Base-by-base conservation (phyloP, 1,140 invertebrate genomes). In the Dryas iulia region DNA sequence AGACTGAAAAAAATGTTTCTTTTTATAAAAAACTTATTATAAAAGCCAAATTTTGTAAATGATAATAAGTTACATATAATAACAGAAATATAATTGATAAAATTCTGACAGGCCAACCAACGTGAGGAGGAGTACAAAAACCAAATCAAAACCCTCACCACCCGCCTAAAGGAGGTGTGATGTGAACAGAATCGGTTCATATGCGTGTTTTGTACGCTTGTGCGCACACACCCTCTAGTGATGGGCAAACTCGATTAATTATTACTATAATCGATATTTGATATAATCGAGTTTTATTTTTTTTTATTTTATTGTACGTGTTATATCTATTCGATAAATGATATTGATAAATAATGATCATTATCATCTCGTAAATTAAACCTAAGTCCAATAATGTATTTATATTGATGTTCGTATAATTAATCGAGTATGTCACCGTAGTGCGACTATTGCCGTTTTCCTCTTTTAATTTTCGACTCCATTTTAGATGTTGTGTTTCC, bases 121-220 rank as follows among this genome's bases (percentile, higher is more conserved):
- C 97, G 99, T 92, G 99, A 99, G 94, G 99, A 99, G 94, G 98
- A 99, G 92, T 99, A 99, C 95, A 99, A 99, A 95, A 98, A 99
- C 93, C 98, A 99, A 94, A 99, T 99, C 95, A 99, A 99, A 95
- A 98, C 98, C 92, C 95, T 99, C 92, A 99, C 97, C 89, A 97
- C 97, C 92, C 97, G 98, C 93, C 97, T 99, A 94, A 99, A 99
- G 96, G 98, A 99, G 98, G 98, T 99, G 96, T 93, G 90, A 83
- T 77, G 75, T 71, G 83, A 86, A 79, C 79, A 73, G 74, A 76
- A 87, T 76, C 72, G 76, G 79, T 84, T 83, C 60, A 75, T 71
- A 73, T 76, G 83, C 78, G 85, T 87, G 83, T 80, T 82, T 78
- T 78, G 78, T 87, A 75, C 81, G 85, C 87, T 88, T 90, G 83